Evolutionary conservation across 2,888 invertebrate species (phyloP).

Genomic region (Rhagonycha lutea): DNA sequence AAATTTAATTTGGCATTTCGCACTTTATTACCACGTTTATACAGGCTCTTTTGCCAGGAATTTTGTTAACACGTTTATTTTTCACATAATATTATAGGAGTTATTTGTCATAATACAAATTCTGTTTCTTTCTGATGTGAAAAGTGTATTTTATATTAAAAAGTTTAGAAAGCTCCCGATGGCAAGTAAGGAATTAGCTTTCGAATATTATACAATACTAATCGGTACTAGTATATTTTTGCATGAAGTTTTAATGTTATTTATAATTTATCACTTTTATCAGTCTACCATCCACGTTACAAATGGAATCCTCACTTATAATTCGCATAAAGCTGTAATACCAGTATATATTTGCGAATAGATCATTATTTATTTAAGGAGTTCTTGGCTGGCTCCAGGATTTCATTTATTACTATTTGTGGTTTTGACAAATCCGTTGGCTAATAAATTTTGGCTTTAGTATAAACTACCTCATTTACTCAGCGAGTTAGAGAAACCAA

Average conservation of each 20-base stretch:
- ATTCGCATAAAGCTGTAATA: background rate
- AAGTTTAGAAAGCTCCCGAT: no score
- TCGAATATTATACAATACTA: no score
- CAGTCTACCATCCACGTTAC: background rate
- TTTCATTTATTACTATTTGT: background rate
- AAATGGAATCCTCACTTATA: background rate
- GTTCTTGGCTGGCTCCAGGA: background rate
- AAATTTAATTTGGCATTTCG: no score
- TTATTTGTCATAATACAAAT: no score
- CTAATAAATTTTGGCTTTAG: background rate
- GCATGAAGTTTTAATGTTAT: background rate
- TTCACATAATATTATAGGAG: no score
- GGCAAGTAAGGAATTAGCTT: no score
- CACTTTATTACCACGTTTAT: no score
- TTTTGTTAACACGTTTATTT: no score
- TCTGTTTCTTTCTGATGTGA: no score
- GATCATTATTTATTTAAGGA: background rate
- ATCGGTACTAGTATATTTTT: no score
- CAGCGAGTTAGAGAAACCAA: background rate
- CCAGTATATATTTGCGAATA: background rate
- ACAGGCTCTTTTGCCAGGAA: no score
- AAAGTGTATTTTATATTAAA: no score
- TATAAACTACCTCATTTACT: background rate
- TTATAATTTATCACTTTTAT: background rate
- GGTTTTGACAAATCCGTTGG: background rate